Evolutionary conservation across 1,140 invertebrate genomes (phyloP), one percentile per base, ranked within the genome.

Genomic region (Drosophila trapezifrons): DNA sequence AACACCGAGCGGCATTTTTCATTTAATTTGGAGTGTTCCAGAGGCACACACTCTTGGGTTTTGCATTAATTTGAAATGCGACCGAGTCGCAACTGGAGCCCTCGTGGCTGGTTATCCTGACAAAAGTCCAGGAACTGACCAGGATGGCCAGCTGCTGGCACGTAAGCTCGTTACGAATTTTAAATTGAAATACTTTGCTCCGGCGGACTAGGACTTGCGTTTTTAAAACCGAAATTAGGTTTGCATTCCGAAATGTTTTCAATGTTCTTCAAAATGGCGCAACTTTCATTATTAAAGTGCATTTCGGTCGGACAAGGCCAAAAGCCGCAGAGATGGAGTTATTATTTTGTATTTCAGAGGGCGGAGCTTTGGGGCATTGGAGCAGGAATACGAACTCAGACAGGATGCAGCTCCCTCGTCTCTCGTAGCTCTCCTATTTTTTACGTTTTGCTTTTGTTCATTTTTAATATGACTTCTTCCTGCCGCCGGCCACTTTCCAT

Each of bases 261-360:
- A 67, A 81, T 75, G 54, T 66, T 58, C 51, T 47, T 73, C 51
- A 70, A 86, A 82, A 72, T 73, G 56, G 66, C 60, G 64, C 49
- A 78, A 87, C 84, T 87, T 87, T 87, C 84, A 83, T 87, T 87
- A 87, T 87, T 89, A 89, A 87, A 87, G 83, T 89, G 84, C 76
- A 83, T 79, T 52, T 69, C 66, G 67, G 57, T 63, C 76, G 74
- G 64, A 63, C 66, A 66, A 79, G 79, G 52, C 81, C 74, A 67
- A 60, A 76, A 76, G 67, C 76, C 67, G 43, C 73, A 80, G 43
- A 73, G 51, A 54, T 60, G 29, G 58, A 52, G 58, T 54, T 56
- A 17, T 52, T 52, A 18, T 9, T 56, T 37, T 10, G 10, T 25
- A n/a, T 32, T 25, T 42, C 22, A 3, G 1, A 17, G 29, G 17